Evolutionary conservation across 92 coral and sea anemone species (phyloP).

Genomic region (Parazoanthus atlanticus): DNA sequence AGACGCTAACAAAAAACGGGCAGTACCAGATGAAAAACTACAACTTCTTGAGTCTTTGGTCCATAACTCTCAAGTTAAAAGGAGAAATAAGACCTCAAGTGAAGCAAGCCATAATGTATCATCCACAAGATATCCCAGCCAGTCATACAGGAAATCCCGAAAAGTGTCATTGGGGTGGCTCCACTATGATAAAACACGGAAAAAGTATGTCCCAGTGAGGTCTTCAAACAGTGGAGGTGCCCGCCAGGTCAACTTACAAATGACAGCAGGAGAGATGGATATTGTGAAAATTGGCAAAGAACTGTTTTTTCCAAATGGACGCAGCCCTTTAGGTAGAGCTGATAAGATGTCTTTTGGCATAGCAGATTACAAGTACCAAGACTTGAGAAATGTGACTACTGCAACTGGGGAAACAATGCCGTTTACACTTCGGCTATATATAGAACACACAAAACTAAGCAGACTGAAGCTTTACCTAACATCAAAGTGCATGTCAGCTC

Average conservation of each 20-base stretch:
- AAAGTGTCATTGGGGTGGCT: constrained; percentile 18
- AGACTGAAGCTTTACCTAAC: no score
- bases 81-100: neutral
- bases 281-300: no score
- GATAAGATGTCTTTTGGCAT: no score
- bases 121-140: constrained; percentile 21
- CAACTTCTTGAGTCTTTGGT: constrained; percentile 19
- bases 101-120: constrained; percentile 13
- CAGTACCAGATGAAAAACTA: constrained; percentile 7
- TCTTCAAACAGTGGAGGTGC: constrained; percentile 17
- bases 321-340: no score
- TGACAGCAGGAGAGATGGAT: no score
- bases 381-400: no score
- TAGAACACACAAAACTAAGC: no score
- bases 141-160: neutral
- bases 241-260: neutral
- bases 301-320: no score
- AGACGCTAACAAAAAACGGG: constrained; percentile 1
- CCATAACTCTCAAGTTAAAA: neutral
- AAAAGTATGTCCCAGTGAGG: constrained; percentile 10
- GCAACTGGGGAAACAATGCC: no score
- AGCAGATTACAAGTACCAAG: no score
- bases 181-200: neutral
- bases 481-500: no score
- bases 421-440: no score